Conservation (phyloP, 2,797 vertebrate genomes). For the Notolepis coatsorum region DNA sequence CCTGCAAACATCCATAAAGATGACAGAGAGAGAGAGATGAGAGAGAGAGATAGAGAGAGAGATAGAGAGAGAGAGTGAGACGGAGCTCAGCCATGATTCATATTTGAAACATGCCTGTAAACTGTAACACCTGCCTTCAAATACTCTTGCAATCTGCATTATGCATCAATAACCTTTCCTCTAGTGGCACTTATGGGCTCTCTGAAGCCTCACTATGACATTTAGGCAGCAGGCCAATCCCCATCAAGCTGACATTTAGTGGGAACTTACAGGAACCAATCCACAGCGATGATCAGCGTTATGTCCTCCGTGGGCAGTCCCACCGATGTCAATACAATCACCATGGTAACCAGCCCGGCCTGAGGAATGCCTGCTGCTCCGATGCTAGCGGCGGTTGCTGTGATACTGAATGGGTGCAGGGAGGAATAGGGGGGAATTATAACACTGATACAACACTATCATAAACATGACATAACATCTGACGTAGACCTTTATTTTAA, state of each 20-base stretch:
- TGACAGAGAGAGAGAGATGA: neutral
- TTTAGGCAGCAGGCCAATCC: conserved; percentile 76
- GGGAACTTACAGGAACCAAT: conserved; percentile 98
- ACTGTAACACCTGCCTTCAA: too few relatives aligned
- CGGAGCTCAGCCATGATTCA: too few relatives aligned
- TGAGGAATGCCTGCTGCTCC: conserved; percentile 98
- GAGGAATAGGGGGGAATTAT: conserved; percentile 52
- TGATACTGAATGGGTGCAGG: conserved; percentile 87
- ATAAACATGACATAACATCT: too few relatives aligned
- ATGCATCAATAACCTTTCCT: conserved; percentile 81
- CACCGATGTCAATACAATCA: conserved; percentile 97
- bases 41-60: neutral
- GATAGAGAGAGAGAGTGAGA: neutral
- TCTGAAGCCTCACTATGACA: conserved; percentile 77
- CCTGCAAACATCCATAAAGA: too few relatives aligned
- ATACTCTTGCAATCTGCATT: conserved; percentile 67
- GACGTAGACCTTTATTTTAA: too few relatives aligned
- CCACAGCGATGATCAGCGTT: conserved; percentile 96
- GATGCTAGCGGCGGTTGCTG: conserved; percentile 96
- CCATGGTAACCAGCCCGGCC: conserved; percentile 98
- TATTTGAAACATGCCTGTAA: too few relatives aligned
- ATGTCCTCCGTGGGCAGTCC: conserved; percentile 98
- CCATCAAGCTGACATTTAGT: conserved; percentile 78
- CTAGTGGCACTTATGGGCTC: conserved; percentile 60
- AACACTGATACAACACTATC: neutral